Evolutionary conservation across 2,888 invertebrate genomes (phyloP), one percentile per base, ranked within the genome.

Genomic region (Apamea monoglypha): DNA sequence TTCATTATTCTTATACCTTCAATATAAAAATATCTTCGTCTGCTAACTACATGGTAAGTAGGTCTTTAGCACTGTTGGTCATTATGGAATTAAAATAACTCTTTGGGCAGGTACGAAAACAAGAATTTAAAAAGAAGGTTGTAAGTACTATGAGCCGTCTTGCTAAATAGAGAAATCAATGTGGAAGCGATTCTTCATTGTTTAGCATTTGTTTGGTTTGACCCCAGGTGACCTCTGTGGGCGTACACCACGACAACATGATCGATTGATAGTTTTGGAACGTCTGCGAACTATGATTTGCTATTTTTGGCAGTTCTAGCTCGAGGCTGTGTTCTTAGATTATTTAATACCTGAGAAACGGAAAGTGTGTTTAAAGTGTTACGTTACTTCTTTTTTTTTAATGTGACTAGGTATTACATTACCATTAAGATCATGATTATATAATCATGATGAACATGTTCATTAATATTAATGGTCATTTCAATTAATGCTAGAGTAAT

Each of bases 161-260:
- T 83, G 64, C 83, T 69, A 53, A 64, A 83, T 83, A 79, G 74
- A 83, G 83, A 85, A 85, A 85, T 86, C 74, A 77, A 85, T 86
- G 74, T 64, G 76, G 70, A 83, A 76, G 76, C 59, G n/a, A 50
- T 18, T n/a, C 73, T 53, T 64, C 75, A 83, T 85, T 86, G 83
- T 80, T 72, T 73, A 29, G 47, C 56, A 12, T 63, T 74, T 63
- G 50, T 56, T 53, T 47, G 21, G 29, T 25, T 56, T 75, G 83
- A 86, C 86, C 80, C 18, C 61, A 5, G 1, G 61, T 73, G 85
- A 86, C 75, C 80, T 53, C 25, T 71, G 1, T 40, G 61, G 73
- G 80, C 72, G 83, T 16, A 32, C 4, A 29, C 63, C 56, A 21
- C 68, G 64, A 40, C 8, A 0, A 25, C 18, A 16, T 73, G 61